Evolutionary conservation across 2,888 invertebrate species (phyloP).

Genomic region (Ophion slaviceki): DNA sequence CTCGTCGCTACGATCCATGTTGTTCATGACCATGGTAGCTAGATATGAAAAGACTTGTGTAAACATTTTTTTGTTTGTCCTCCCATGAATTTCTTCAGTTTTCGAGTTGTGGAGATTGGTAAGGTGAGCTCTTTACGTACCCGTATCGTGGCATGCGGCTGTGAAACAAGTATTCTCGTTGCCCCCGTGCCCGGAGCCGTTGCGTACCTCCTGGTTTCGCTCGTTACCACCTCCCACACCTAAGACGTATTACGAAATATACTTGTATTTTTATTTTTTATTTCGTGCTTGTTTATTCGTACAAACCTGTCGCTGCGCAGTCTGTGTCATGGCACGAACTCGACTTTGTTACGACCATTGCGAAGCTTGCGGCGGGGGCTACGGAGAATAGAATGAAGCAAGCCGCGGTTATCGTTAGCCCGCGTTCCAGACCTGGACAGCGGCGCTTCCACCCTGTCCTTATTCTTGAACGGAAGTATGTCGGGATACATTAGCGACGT

Average conservation of each 20-base stretch:
- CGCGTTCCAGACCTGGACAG: slow-evolving; percentile 85
- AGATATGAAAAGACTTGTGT: slow-evolving; percentile 50
- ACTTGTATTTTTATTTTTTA: background rate
- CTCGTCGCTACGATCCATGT: slow-evolving; percentile 89
- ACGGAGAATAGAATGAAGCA: slow-evolving; percentile 87
- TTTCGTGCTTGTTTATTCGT: too few species aligned
- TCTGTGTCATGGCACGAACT: slow-evolving; percentile 73
- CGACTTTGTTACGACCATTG: slow-evolving; percentile 76
- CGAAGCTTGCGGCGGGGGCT: slow-evolving; percentile 86
- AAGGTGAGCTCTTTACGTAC: slow-evolving; percentile 81
- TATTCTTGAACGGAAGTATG: slow-evolving; percentile 85
- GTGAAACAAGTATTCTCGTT: slow-evolving; percentile 87
- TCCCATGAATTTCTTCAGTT: too few species aligned
- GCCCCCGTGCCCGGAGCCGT: slow-evolving; percentile 74
- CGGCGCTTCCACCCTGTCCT: slow-evolving; percentile 93
- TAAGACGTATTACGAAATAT: background rate
- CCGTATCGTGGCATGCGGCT: slow-evolving; percentile 92
- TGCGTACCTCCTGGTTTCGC: slow-evolving; percentile 63
- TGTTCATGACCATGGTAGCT: slow-evolving; percentile 89
- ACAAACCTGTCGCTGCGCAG: slow-evolving; percentile 69
- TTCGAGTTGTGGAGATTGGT: too few species aligned
- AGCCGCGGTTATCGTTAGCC: slow-evolving; percentile 87
- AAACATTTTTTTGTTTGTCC: too few species aligned
- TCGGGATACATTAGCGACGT: background rate
- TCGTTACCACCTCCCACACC: slow-evolving; percentile 72